Evolutionary conservation across 2,888 invertebrate genomes (phyloP).

Genomic region (Hemithea aestivaria): DNA sequence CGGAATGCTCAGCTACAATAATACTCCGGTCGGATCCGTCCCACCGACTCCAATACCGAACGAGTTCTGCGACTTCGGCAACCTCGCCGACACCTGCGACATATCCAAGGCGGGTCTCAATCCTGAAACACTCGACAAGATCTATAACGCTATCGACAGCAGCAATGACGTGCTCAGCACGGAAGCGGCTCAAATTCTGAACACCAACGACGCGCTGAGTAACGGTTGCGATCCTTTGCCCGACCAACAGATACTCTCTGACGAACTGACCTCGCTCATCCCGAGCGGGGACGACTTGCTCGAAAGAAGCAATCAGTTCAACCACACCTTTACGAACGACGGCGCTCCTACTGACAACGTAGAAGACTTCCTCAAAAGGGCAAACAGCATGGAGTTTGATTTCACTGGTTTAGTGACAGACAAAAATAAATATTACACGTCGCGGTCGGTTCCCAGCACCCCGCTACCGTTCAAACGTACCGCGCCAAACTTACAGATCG

Average conservation of each 20-base stretch:
- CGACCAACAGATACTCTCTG: conserved; percentile 58
- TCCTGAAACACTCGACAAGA: conserved; percentile 82
- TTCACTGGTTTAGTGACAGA: conserved; percentile 58
- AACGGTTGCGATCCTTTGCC: conserved; percentile 64
- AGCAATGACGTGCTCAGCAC: conserved; percentile 67
- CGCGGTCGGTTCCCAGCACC: conserved; percentile 85
- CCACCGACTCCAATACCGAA: conserved; percentile 84
- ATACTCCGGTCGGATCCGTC: conserved; percentile 81
- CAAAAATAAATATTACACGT: conserved; percentile 72
- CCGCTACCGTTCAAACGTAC: conserved; percentile 78
- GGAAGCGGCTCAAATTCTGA: conserved; percentile 49
- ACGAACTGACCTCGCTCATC: conserved; percentile 61
- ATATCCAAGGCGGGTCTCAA: conserved; percentile 72
- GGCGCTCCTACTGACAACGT: conserved; percentile 51
- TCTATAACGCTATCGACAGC: conserved; percentile 81
- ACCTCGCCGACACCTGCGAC: conserved; percentile 79
- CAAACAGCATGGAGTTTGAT: conserved; percentile 69
- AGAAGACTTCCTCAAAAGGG: conserved; percentile 66
- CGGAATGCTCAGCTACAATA: conserved; percentile 62
- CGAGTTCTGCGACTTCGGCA: conserved; percentile 85
- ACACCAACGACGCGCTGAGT: conserved; percentile 49
- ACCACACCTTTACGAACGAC: conserved; percentile 52
- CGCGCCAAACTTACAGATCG: conserved; percentile 58
- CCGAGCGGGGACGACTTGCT: conserved; percentile 58
- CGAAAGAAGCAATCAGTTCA: conserved; percentile 52